Conservation (phyloP, 2,888 invertebrate species). For the Eustalomyia histrio region DNA sequence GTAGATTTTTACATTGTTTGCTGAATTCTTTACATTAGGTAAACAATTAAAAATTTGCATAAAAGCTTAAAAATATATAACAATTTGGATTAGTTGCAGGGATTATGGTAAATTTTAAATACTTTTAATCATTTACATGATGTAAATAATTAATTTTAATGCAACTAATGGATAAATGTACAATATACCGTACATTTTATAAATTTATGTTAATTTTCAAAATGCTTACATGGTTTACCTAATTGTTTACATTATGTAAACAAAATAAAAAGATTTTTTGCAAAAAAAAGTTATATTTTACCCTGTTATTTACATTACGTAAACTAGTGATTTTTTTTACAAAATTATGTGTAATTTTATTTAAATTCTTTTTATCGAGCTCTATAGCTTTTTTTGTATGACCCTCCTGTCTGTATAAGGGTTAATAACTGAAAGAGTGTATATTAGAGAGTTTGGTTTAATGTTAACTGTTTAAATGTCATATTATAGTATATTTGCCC, state of each 20-base stretch:
- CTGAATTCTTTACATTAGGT: background rate
- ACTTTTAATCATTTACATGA: too few relatives aligned
- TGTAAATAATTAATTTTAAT: too few relatives aligned
- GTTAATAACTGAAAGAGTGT: background rate
- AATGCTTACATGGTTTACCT: background rate
- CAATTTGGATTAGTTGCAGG: too few relatives aligned
- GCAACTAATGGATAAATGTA: too few relatives aligned
- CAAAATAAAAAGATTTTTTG: too few relatives aligned
- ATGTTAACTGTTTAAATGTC: slow-evolving; percentile 58
- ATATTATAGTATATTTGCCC: slow-evolving; percentile 12
- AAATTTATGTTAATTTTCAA: too few relatives aligned
- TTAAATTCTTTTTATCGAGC: background rate
- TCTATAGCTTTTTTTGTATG: background rate
- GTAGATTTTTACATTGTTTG: background rate
- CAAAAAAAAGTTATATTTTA: too few relatives aligned
- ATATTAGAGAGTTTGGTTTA: slow-evolving; percentile 7
- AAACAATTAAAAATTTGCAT: background rate
- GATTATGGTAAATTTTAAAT: background rate
- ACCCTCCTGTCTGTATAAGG: background rate
- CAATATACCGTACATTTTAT: too few relatives aligned
- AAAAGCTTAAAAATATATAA: background rate
- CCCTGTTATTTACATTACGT: too few relatives aligned
- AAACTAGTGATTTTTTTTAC: too few relatives aligned
- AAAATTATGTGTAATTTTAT: too few relatives aligned
- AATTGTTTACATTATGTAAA: background rate